Evolutionary conservation across 2,797 vertebrate species (phyloP).

Genomic region (Coccyzus lansbergi): DNA sequence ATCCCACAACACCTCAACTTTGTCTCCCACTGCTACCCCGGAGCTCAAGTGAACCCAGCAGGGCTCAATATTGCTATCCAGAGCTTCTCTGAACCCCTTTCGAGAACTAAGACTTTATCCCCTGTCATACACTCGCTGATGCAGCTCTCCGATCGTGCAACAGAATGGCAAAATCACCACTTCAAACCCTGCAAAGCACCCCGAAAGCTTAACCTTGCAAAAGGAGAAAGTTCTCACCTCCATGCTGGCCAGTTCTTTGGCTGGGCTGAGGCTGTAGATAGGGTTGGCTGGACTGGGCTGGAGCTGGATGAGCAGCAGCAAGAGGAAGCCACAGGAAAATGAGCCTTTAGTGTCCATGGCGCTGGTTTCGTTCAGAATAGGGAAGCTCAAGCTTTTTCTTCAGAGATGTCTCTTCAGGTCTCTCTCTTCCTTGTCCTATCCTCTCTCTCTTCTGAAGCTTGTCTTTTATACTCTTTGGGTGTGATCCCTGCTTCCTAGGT

Average conservation of each 20-base stretch:
- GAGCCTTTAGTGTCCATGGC: slow-evolving; percentile 76
- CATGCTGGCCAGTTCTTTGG: slow-evolving; percentile 79
- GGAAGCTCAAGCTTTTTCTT: not conserved
- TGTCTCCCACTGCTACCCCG: not conserved
- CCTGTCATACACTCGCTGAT: fast-evolving
- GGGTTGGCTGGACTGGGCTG: slow-evolving; percentile 70
- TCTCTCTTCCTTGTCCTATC: slow-evolving; percentile 16
- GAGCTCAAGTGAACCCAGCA: not conserved
- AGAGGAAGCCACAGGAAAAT: slow-evolving; percentile 76
- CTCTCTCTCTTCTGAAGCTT: not conserved
- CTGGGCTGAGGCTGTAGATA: slow-evolving; percentile 69
- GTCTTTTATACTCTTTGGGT: slow-evolving; percentile 72
- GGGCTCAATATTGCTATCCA: not conserved
- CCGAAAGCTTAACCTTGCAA: not conserved
- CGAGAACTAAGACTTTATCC: not conserved
- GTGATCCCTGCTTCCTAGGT: slow-evolving; percentile 64
- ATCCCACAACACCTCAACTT: not conserved
- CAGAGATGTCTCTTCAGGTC: slow-evolving; percentile 10
- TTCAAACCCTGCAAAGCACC: not conserved
- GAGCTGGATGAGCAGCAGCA: slow-evolving; percentile 78
- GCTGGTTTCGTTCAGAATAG: not conserved
- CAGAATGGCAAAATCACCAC: not conserved
- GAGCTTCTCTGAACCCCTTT: not conserved
- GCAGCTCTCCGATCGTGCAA: not conserved
- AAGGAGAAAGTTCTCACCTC: slow-evolving; percentile 80